Evolutionary conservation across 2,888 invertebrate species (phyloP), one percentile per base, ranked within the genome.

Genomic region (Temnothorax ravouxi): DNA sequence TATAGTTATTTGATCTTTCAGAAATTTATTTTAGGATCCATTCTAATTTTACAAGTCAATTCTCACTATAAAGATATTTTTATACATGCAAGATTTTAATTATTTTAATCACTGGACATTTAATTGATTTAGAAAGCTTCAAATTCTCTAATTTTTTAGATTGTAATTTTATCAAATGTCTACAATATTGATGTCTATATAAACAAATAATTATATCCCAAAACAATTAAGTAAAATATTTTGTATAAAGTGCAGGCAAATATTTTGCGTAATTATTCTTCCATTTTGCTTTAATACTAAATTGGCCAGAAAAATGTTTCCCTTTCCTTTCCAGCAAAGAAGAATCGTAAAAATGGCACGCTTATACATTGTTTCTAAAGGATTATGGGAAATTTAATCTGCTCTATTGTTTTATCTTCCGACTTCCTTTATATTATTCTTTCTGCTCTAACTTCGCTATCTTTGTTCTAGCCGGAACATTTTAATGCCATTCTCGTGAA

Each of bases 331-430:
- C 41, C 52, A 41, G 67, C 52, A 67, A 47, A 4, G n/a, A n/a
- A n/a, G 9, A 66, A 54, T 54, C 21, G 41, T 76, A 76, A 41
- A 76, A 76, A 76, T n/a, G 66, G 6, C 34, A 29, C 50, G 76
- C 64, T 71, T 54, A 71, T 38, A 21, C 72, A 72, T 76, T 76
- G 67, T 76, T 76, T 67, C 76, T 66, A 38, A 67, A 64, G 66
- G 50, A 67, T 67, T 38, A 76, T 66, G 52, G 52, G 21, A 76
- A 76, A 50, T 76, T 76, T 76, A 76, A 76, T 76, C 76, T 67
- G 67, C 38, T 67, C 67, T 52, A 67, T 76, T 76, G 67, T 76
- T 67, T 76, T 38, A 76, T 76, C 76, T 66, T 76, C 13, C 41
- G 38, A 41, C 41, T 11, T 52, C 67, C 52, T 66, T 76, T 67